Evolutionary conservation across 1,140 invertebrate genomes (phyloP).

Genomic region (Dinothrombium tinctorium): DNA sequence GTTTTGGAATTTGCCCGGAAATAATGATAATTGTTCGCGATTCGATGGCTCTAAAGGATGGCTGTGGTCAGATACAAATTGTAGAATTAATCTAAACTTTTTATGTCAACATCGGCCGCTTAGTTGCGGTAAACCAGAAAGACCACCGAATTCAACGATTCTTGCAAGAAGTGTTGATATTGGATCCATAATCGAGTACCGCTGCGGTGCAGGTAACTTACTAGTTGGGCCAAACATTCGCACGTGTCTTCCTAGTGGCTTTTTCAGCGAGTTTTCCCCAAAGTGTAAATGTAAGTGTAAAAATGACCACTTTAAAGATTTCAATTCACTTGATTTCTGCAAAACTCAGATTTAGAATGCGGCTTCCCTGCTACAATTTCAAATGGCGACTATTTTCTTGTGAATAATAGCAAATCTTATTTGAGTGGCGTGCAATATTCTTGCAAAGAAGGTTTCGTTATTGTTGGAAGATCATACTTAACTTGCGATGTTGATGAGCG

Average conservation of each 20-base stretch:
- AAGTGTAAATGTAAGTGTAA: slow-evolving; percentile 63
- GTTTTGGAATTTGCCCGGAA: slow-evolving; percentile 70
- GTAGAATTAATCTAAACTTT: slow-evolving; percentile 56
- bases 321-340: neutral
- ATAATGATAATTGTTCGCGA: slow-evolving; percentile 56
- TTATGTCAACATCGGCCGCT: slow-evolving; percentile 82
- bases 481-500: slow-evolving; percentile 73
- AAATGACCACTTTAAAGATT: neutral
- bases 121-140: slow-evolving; percentile 65
- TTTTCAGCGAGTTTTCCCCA: slow-evolving; percentile 77
- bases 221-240: slow-evolving; percentile 55
- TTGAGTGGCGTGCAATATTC: slow-evolving; percentile 57
- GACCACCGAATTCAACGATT: slow-evolving; percentile 78
- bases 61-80: slow-evolving; percentile 82
- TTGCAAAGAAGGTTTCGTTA: slow-evolving; percentile 56
- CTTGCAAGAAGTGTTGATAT: slow-evolving; percentile 42
- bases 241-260: slow-evolving; percentile 66
- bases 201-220: slow-evolving; percentile 58
- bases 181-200: slow-evolving; percentile 59
- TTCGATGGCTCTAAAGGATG: slow-evolving; percentile 80
- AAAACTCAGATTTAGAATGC: slow-evolving; percentile 49
- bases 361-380: slow-evolving; percentile 60
- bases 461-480: slow-evolving; percentile 49
- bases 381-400: slow-evolving; percentile 49
- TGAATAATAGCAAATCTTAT: slow-evolving; percentile 60